Evolutionary conservation across 2,797 vertebrate species (phyloP), one percentile per base, ranked within the genome.

Genomic region (Gorsachius magnificus): DNA sequence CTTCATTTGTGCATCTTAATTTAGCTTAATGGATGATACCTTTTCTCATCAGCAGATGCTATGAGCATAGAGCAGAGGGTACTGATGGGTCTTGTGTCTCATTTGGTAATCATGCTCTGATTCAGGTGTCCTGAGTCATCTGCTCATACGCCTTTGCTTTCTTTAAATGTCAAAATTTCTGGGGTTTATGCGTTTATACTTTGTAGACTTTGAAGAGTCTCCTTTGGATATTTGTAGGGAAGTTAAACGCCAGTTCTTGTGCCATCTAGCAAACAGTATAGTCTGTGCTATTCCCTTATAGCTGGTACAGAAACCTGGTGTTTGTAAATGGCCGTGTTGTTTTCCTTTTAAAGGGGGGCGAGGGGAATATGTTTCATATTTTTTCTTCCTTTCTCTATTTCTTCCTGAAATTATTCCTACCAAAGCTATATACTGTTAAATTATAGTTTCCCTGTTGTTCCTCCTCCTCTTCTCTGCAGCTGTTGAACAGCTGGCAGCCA

Each of bases 401-500:
- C 24, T 79, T 26, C 29, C 45, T 87, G 50, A 94, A 95, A 91
- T 20, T 68, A 79, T 93, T 93, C 84, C n/a, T 48, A 63, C 66
- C 10, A 61, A 72, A 64, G 21, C 58, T 91, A 64, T 79, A 85
- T 61, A 60, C 36, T 83, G 16, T 77, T 85, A 75, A 33, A 48
- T 22, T 54, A 26, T 65, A 45, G 16, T 50, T 78, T 45, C n/a
- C 69, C 61, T 22, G 4, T 74, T 24, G 4, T 74, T 94, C 90
- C 17, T 89, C 83, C 60, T 93, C 48, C 53, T 78, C 54, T 56
- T 45, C 35, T 36, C 72, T 65, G 56, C 29, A 88, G 72, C 53
- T 94, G 66, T 88, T 83, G 33, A 90, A 81, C 78, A 94, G 57
- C 88, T 90, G 77, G n/a, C 72, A 79, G 57, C 26, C 88, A 93